These are phyloP conservation scores for Sakesphorus luctuosus DNA, from an alignment of 2,113 vertebrate genomes.

Conservation along the genomic window DNA sequence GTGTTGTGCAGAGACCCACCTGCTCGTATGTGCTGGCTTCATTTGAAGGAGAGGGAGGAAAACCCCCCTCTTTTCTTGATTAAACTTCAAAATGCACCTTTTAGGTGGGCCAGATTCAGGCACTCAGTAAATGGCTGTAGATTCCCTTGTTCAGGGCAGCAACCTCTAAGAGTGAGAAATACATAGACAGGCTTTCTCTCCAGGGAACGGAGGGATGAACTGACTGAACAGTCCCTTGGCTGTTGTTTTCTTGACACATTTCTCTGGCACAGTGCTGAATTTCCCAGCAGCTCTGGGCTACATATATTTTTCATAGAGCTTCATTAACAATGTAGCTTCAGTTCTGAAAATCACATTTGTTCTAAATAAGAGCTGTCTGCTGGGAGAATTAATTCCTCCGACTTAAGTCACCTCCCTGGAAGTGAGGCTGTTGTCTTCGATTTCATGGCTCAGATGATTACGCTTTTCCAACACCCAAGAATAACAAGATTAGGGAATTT, in stretches of 20 bases:
- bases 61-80: neutral
- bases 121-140: neutral
- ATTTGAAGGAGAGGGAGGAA: neutral
- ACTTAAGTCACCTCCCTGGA: conserved; percentile 44
- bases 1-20: neutral
- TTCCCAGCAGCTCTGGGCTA: conserved; percentile 3
- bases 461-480: conserved; percentile 25
- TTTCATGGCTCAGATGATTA: conserved; percentile 63
- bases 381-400: conserved; percentile 54
- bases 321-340: conserved; percentile 20
- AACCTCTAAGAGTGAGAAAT: neutral
- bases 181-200: neutral
- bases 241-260: neutral
- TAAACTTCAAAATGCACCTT: neutral
- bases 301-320: neutral
- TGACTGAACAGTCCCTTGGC: neutral
- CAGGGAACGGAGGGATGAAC: neutral
- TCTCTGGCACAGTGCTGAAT: neutral
- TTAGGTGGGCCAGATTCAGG: neutral
- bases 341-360: conserved; percentile 53
- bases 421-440: conserved; percentile 59
- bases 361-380: conserved; percentile 44
- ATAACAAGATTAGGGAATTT: conserved; percentile 70
- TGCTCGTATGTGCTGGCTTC: rapidly evolving
- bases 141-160: neutral